A percentile compares a stretch with the other conserved stretches of the same genome.
These are phyloP conservation scores for Ruditapes philippinarum DNA, from an alignment of 1,140 invertebrate species.

Conservation along the genomic window DNA sequence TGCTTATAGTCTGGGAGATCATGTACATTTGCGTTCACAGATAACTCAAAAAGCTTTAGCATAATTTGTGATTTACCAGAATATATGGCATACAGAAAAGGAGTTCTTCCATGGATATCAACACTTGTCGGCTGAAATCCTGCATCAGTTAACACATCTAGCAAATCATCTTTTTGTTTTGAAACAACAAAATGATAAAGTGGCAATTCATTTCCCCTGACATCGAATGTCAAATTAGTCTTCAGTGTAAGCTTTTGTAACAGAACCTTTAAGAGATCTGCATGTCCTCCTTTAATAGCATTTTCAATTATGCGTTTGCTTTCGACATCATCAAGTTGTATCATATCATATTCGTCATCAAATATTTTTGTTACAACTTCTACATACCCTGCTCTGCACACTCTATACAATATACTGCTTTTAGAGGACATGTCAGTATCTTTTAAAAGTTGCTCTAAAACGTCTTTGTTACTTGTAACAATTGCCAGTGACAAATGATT, in stretches of 20 bases:
- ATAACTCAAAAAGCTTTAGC: background rate
- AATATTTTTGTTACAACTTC: background rate
- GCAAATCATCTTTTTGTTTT: background rate
- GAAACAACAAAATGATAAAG: background rate
- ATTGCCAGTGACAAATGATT: background rate
- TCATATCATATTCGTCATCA: background rate
- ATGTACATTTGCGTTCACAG: background rate
- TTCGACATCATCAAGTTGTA: background rate
- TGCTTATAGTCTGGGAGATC: background rate
- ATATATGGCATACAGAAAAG: background rate
- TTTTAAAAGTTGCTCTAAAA: background rate
- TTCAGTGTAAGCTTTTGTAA: background rate
- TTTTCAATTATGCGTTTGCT: background rate
- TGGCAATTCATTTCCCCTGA: background rate
- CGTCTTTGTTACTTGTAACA: background rate
- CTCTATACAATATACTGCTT: background rate
- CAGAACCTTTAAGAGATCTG: background rate
- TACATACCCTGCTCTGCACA: background rate
- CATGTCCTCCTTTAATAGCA: background rate
- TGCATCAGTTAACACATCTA: background rate
- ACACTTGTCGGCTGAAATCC: background rate
- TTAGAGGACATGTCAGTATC: background rate
- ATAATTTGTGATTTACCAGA: background rate
- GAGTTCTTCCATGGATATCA: background rate
- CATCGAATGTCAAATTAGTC: background rate